Percentiles rank a stretch among this genome's conserved stretches.
Evolutionary conservation across 2,113 vertebrate genomes (phyloP).

Genomic region (Dolichotis patagonum): DNA sequence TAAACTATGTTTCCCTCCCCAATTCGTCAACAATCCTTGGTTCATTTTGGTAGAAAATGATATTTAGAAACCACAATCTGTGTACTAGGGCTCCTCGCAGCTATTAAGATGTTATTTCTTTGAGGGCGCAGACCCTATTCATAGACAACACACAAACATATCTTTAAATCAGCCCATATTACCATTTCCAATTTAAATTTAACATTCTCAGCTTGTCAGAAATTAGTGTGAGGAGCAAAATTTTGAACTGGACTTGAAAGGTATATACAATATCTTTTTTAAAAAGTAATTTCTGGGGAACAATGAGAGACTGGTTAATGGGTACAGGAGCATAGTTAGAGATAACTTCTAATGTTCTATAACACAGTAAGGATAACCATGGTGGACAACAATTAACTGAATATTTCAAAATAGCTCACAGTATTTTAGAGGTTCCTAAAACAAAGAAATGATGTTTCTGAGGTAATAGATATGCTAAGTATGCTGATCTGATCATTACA

Average conservation of each 20-base stretch:
- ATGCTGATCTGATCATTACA: neutral
- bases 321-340: neutral
- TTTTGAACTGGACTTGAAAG: neutral
- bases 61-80: neutral
- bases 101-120: neutral
- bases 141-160: neutral
- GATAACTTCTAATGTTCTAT: neutral
- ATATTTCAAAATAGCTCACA: neutral
- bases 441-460: neutral
- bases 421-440: neutral
- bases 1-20: neutral
- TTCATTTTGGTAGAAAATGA: neutral
- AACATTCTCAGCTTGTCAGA: neutral
- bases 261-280: neutral
- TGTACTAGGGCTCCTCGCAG: neutral
- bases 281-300: neutral
- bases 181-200: neutral
- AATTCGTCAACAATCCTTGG: neutral
- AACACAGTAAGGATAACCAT: neutral
- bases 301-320: neutral
- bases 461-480: neutral
- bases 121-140: neutral
- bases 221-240: neutral
- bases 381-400: neutral
- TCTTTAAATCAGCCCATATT: neutral